Conservation (phyloP, 1,140 invertebrate genomes). For the Dreissena polymorpha region DNA sequence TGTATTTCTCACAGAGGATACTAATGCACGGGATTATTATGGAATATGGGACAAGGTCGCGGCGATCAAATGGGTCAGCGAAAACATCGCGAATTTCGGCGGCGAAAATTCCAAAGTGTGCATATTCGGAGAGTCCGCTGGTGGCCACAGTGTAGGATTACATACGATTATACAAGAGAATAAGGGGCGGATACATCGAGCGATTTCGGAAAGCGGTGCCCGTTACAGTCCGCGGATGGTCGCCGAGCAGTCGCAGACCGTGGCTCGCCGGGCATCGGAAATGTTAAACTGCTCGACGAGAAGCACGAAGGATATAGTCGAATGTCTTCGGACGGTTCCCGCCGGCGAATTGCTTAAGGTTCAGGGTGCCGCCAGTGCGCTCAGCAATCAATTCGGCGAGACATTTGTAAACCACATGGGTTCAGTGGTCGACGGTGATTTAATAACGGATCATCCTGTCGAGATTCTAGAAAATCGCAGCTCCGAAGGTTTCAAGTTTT, state of each 20-base stretch:
- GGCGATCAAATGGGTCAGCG: constrained; percentile 87
- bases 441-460: constrained; percentile 44
- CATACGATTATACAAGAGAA: constrained; percentile 80
- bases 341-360: constrained; percentile 7
- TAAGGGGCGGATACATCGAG: constrained; percentile 42
- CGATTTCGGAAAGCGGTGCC: constrained; percentile 50
- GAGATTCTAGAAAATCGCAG: constrained; percentile 42
- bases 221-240: constrained; percentile 20
- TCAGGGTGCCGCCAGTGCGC: not conserved
- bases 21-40: constrained; percentile 73
- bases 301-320: constrained; percentile 3
- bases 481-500: constrained; percentile 41
- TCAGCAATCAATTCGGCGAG: not conserved
- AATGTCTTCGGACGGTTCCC: constrained; percentile 20
- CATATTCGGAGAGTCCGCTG: constrained; percentile 96
- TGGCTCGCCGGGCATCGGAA: constrained; percentile 4
- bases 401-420: constrained; percentile 34
- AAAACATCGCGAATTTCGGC: constrained; percentile 93
- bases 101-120: constrained; percentile 96
- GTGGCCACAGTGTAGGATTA: constrained; percentile 93
- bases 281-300: constrained; percentile 28
- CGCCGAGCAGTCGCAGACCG: not conserved
- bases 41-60: constrained; percentile 89
- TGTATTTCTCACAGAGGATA: constrained; percentile 86
- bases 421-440: constrained; percentile 58